These are phyloP conservation scores for Dolichomitus sp. DNA, from an alignment of 2,888 invertebrate genomes.

Conservation along the genomic window DNA sequence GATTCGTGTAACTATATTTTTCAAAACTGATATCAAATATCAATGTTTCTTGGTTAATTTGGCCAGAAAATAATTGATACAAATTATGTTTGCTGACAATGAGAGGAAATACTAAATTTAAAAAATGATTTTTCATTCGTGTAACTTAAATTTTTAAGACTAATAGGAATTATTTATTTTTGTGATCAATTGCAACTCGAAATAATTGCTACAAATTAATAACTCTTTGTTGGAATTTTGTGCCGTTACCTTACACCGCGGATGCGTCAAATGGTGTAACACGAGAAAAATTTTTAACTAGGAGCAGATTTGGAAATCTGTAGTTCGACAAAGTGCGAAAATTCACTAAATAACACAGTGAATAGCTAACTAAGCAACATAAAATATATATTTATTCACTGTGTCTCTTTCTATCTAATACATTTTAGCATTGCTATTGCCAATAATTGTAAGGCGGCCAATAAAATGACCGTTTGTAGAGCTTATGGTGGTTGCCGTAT, in stretches of 20 bases:
- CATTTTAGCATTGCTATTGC: neutral
- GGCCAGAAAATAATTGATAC: too few relatives aligned
- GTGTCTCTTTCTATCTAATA: neutral
- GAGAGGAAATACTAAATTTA: too few relatives aligned
- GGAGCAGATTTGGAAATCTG: neutral
- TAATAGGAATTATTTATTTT: too few relatives aligned
- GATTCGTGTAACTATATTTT: neutral
- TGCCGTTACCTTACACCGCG: neutral
- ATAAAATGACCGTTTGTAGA: neutral
- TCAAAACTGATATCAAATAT: too few relatives aligned
- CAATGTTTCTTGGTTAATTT: too few relatives aligned
- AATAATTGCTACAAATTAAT: too few relatives aligned
- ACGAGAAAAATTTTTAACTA: conserved; percentile 39
- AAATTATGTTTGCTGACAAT: too few relatives aligned
- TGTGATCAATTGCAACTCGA: too few relatives aligned
- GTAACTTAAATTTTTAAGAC: too few relatives aligned
- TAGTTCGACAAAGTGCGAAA: neutral
- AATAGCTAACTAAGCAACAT: neutral
- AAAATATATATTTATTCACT: conserved; percentile 9
- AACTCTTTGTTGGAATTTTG: too few relatives aligned
- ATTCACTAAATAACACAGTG: neutral
- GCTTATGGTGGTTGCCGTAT: conserved; percentile 22
- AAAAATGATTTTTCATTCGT: too few relatives aligned
- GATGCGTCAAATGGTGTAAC: conserved; percentile 20
- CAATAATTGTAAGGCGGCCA: neutral